A percentile compares a stretch with the other conserved stretches of the same genome.
These are phyloP conservation scores for Merodon equestris DNA, from an alignment of 2,888 invertebrate species.

Conservation along the genomic window DNA sequence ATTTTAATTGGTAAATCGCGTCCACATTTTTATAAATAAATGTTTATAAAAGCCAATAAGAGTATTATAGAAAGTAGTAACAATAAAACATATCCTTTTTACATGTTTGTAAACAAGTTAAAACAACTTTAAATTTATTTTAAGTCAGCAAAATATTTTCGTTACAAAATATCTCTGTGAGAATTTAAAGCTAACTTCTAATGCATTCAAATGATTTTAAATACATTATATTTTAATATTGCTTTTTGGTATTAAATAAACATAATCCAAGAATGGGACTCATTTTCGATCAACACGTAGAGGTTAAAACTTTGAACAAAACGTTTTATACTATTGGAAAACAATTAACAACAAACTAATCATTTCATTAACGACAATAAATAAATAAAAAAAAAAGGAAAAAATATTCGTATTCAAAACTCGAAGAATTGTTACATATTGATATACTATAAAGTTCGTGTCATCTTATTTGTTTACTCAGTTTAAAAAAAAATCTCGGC, in stretches of 20 bases:
- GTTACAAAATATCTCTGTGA: slow-evolving; percentile 37
- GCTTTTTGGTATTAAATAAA: no score
- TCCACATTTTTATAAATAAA: slow-evolving; percentile 41
- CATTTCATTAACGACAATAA: slow-evolving; percentile 60
- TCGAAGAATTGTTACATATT: slow-evolving; percentile 22
- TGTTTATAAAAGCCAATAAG: no score
- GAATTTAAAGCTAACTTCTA: slow-evolving; percentile 29
- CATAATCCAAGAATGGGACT: no score
- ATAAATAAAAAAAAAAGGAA: slow-evolving; percentile 59
- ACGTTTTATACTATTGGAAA: slow-evolving; percentile 32
- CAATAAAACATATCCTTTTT: no score
- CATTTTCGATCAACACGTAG: no score
- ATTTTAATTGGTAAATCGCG: slow-evolving; percentile 32
- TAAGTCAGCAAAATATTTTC: slow-evolving; percentile 45
- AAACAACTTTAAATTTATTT: slow-evolving; percentile 36
- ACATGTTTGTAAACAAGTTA: slow-evolving; percentile 16
- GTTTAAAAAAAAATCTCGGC: slow-evolving; percentile 37
- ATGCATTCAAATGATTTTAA: slow-evolving; percentile 19
- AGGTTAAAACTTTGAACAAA: slow-evolving; percentile 39
- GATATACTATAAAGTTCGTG: slow-evolving; percentile 41
- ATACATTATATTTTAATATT: no score
- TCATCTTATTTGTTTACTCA: slow-evolving; percentile 38
- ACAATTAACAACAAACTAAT: slow-evolving; percentile 36
- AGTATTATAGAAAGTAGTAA: no score
- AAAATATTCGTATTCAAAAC: slow-evolving; percentile 23